A percentile compares a stretch with the other conserved stretches of the same genome.
Evolutionary conservation across 2,797 vertebrate genomes (phyloP).

Genomic region (Brotula barbata): DNA sequence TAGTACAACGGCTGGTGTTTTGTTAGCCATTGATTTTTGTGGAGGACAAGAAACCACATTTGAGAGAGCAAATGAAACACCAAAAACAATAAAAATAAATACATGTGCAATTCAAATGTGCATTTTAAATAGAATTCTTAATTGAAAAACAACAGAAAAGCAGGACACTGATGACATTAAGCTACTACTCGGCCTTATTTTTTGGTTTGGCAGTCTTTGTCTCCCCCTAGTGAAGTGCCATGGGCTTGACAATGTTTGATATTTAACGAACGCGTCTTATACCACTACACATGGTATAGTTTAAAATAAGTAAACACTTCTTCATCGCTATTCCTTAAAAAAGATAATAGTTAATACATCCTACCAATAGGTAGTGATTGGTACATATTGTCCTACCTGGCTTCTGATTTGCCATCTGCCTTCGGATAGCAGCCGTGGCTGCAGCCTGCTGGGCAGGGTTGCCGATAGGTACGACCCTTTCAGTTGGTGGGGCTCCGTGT

Average conservation of each 20-base stretch:
- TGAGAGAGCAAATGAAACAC: too few species aligned
- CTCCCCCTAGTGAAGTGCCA: slow-evolving; percentile 68
- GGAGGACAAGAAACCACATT: too few species aligned
- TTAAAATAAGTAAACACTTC: neutral
- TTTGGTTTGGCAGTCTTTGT: slow-evolving; percentile 44
- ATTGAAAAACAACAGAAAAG: too few species aligned
- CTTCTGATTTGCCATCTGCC: slow-evolving; percentile 89
- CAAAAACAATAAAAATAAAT: too few species aligned
- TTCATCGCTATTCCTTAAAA: neutral
- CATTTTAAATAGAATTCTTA: too few species aligned
- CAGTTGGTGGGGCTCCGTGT: slow-evolving; percentile 84
- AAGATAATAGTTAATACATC: neutral
- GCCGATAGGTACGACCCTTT: slow-evolving; percentile 75
- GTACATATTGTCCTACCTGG: slow-evolving; percentile 76
- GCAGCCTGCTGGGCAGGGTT: slow-evolving; percentile 91
- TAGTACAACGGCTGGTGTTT: neutral
- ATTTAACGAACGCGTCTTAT: slow-evolving; percentile 1
- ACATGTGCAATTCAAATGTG: too few species aligned
- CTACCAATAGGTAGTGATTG: neutral
- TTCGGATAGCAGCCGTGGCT: slow-evolving; percentile 86
- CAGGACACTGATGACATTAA: too few species aligned
- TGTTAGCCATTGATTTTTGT: too few species aligned
- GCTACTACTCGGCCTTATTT: too few species aligned
- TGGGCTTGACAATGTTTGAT: slow-evolving; percentile 16
- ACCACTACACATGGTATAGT: neutral